These are phyloP conservation scores for Bilobella aurantiaca DNA, from an alignment of 1,140 invertebrate genomes.

Conservation along the genomic window DNA sequence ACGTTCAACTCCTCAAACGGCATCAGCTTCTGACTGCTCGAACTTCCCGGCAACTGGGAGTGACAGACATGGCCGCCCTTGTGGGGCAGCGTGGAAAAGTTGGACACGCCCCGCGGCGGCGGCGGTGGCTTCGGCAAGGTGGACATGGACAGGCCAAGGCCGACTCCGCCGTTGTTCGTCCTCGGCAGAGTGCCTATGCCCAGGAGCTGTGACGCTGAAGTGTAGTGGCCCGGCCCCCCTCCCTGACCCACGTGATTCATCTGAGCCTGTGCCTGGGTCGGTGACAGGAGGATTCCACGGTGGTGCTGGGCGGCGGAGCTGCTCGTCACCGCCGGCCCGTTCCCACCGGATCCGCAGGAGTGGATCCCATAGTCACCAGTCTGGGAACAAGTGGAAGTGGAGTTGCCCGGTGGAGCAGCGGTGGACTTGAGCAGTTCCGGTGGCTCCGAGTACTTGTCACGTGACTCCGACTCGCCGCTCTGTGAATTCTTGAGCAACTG, in stretches of 20 bases:
- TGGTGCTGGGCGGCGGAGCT: conserved; percentile 7
- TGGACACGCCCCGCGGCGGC: neutral
- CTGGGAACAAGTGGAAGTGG: conserved; percentile 5
- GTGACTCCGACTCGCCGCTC: conserved; percentile 9
- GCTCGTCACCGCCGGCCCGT: neutral
- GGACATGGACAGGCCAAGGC: neutral
- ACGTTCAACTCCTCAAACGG: conserved; percentile 11
- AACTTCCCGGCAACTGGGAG: neutral
- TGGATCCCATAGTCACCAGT: neutral
- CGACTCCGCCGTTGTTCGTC: neutral
- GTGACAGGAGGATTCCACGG: conserved; percentile 11
- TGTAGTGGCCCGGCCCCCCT: neutral
- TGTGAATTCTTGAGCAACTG: conserved; percentile 49
- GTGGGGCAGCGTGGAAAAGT: conserved; percentile 8
- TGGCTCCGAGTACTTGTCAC: conserved; percentile 28
- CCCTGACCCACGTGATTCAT: neutral
- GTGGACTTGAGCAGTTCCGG: conserved; percentile 33
- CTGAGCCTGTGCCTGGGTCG: neutral
- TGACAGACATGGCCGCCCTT: neutral
- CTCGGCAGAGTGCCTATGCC: conserved; percentile 5
- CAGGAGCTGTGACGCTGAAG: neutral
- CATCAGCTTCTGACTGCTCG: neutral
- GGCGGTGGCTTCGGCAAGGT: conserved; percentile 6
- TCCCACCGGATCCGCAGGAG: too few species aligned
- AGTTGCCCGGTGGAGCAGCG: neutral